Conservation (phyloP, 2,888 invertebrate genomes). For the Acanthopleura granulata region DNA sequence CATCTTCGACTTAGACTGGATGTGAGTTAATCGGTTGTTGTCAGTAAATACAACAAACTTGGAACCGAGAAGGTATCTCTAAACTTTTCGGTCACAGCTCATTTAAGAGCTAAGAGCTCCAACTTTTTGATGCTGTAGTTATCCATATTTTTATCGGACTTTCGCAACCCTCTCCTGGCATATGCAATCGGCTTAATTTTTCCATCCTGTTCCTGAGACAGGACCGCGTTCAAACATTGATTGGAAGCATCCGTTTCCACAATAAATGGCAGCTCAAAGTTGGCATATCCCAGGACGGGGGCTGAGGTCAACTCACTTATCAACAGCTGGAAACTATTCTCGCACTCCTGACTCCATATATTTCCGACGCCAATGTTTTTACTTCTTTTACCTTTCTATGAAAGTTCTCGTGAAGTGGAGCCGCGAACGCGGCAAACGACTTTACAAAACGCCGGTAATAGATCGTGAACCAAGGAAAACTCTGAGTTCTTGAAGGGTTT, state of each 20-base stretch:
- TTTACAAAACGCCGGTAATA: slow-evolving; percentile 11
- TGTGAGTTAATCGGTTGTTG: slow-evolving; percentile 27
- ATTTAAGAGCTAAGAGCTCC: slow-evolving; percentile 34
- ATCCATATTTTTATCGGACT: slow-evolving; percentile 24
- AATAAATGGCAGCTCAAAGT: slow-evolving; percentile 24
- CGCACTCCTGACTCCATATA: slow-evolving; percentile 27
- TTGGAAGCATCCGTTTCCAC: slow-evolving; percentile 27
- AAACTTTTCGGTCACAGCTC: slow-evolving; percentile 34
- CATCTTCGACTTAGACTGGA: slow-evolving; percentile 23
- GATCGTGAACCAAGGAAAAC: slow-evolving; percentile 27
- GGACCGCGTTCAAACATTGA: slow-evolving; percentile 28
- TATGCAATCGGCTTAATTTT: slow-evolving; percentile 29
- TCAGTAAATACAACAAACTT: slow-evolving; percentile 29
- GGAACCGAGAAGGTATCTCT: slow-evolving; percentile 26
- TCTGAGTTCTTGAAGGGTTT: slow-evolving; percentile 24
- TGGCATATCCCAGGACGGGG: slow-evolving; percentile 32
- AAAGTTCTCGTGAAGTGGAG: slow-evolving; percentile 2
- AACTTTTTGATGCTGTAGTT: slow-evolving; percentile 33
- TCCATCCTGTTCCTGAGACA: slow-evolving; percentile 26
- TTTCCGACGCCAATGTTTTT: neutral
- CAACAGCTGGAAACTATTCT: slow-evolving; percentile 27
- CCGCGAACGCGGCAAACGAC: neutral
- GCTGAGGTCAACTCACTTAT: slow-evolving; percentile 28
- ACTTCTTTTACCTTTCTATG: slow-evolving; percentile 14
- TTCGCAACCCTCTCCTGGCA: slow-evolving; percentile 25